Evolutionary conservation across 2,113 vertebrate species (phyloP).

Genomic region (Rhizomys pruinosus): DNA sequence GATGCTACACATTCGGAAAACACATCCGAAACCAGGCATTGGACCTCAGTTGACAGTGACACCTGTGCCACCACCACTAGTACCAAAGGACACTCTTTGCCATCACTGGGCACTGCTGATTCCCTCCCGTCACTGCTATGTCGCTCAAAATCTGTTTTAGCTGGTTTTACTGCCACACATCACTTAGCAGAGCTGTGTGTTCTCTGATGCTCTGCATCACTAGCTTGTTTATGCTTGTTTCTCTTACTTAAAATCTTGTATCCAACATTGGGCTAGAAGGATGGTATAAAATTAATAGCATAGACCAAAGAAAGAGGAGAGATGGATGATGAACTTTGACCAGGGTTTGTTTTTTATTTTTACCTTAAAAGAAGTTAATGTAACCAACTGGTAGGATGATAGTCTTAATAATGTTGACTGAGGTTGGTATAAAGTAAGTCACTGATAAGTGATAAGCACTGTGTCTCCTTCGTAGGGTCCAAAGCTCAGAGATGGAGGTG

Average conservation of each 20-base stretch:
- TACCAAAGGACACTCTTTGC: too few species aligned
- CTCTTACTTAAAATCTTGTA: neutral
- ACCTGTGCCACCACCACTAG: neutral
- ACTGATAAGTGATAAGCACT: neutral
- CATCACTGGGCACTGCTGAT: too few species aligned
- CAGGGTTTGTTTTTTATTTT: neutral
- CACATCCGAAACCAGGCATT: neutral
- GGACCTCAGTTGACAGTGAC: neutral
- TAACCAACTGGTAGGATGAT: neutral
- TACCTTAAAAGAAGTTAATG: constrained; percentile 39
- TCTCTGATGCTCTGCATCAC: neutral
- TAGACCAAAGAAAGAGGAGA: neutral
- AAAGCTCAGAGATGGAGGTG: neutral
- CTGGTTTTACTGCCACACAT: neutral
- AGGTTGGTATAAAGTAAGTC: constrained; percentile 9
- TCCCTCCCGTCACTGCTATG: neutral
- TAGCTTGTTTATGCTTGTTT: constrained; percentile 2
- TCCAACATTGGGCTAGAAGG: neutral
- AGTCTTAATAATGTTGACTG: neutral
- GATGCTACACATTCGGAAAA: neutral
- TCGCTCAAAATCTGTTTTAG: neutral
- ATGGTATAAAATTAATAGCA: neutral
- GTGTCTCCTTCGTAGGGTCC: neutral
- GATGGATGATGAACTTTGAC: neutral
- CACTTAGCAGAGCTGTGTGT: neutral